Percentiles rank a stretch among this genome's conserved stretches.
Conservation (phyloP, 2,888 invertebrate species). For the Epinotia bilunana region DNA sequence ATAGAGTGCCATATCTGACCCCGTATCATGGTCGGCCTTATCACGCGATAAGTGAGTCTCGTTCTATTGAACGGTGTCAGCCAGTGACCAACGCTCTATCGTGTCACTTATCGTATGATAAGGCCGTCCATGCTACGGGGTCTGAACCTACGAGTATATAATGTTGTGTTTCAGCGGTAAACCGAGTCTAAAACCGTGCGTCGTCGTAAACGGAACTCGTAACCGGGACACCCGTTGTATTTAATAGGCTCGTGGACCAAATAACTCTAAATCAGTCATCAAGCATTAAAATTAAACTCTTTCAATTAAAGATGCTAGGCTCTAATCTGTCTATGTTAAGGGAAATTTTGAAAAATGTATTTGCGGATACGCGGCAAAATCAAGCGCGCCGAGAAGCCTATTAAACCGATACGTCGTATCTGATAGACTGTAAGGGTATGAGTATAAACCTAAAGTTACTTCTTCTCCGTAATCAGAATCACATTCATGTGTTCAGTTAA, state of each 20-base stretch:
- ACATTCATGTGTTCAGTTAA: no score
- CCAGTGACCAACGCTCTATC: no score
- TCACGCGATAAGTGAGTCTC: no score
- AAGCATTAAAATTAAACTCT: constrained; percentile 7
- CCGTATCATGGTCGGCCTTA: no score
- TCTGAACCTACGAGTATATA: no score
- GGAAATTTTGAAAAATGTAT: neutral
- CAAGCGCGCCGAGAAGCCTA: neutral
- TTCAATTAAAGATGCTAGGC: neutral
- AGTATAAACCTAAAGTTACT: no score
- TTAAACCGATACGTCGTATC: neutral
- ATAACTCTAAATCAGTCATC: constrained; percentile 20
- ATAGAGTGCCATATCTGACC: neutral
- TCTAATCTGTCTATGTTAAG: neutral
- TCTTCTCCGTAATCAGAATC: no score
- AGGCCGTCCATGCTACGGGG: no score
- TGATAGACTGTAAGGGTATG: no score
- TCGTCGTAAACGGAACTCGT: constrained; percentile 36
- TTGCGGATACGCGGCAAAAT: neutral
- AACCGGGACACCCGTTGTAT: constrained; percentile 33
- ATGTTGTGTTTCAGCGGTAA: constrained; percentile 24
- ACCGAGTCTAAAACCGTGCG: constrained; percentile 33
- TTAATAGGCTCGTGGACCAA: constrained; percentile 28
- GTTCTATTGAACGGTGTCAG: no score
- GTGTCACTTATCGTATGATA: no score